A percentile compares a stretch with the other conserved stretches of the same genome.
These are phyloP conservation scores for Myotis lucifugus DNA, from an alignment of 2,113 vertebrate species.

Conservation along the genomic window DNA sequence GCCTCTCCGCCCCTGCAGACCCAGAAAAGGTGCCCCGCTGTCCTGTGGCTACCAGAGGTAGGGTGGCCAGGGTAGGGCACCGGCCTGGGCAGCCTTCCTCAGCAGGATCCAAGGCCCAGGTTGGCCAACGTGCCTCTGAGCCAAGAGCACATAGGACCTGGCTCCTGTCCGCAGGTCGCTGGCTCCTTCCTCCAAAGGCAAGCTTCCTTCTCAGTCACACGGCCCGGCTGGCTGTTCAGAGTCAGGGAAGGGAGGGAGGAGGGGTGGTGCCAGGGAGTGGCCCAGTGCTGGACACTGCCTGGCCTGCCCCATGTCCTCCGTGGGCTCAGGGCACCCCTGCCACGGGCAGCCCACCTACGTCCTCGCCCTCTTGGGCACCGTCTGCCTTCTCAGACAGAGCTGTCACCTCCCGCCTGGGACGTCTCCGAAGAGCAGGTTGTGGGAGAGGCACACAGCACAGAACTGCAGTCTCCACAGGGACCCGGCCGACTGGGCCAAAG, in stretches of 20 bases:
- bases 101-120: background rate
- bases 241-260: background rate
- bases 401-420: background rate
- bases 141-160: background rate
- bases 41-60: background rate
- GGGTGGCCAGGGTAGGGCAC: background rate
- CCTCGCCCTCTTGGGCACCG: background rate
- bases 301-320: background rate
- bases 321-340: background rate
- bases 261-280: background rate
- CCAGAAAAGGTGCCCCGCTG: background rate
- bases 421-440: background rate
- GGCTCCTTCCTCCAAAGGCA: background rate
- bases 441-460: background rate
- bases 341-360: rapidly evolving
- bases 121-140: background rate
- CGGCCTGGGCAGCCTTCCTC: background rate
- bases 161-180: background rate
- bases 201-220: background rate
- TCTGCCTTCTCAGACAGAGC: background rate
- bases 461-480: background rate
- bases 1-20: background rate
- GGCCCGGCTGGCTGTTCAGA: background rate
- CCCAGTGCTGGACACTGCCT: background rate
- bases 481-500: background rate